These are phyloP conservation scores for Semaprochilodus insignis DNA, from an alignment of 2,797 vertebrate genomes.

Conservation along the genomic window DNA sequence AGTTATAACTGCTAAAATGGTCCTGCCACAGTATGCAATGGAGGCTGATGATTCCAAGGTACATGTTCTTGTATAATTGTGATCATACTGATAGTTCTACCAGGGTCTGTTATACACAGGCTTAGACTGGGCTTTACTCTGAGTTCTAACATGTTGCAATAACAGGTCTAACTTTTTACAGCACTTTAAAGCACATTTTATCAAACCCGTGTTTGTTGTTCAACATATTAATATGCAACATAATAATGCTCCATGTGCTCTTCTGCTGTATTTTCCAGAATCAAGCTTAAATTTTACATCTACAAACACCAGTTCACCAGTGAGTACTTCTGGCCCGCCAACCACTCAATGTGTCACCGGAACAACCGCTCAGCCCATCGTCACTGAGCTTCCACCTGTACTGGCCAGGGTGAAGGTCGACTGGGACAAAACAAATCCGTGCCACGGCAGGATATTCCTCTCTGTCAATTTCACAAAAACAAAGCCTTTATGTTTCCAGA, in stretches of 20 bases:
- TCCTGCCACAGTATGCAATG: too few relatives aligned
- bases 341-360: rapidly evolving
- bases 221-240: not conserved
- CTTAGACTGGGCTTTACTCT: too few relatives aligned
- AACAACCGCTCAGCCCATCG: rapidly evolving
- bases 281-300: rapidly evolving
- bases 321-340: too few relatives aligned
- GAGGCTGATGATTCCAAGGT: too few relatives aligned
- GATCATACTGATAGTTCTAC: too few relatives aligned
- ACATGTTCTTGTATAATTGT: too few relatives aligned
- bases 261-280: constrained; percentile 6
- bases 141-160: too few relatives aligned
- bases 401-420: constrained; percentile 20
- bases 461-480: rapidly evolving
- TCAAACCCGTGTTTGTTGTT: not conserved
- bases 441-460: constrained; percentile 46
- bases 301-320: not conserved
- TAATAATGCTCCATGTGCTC: not conserved
- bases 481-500: not conserved
- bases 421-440: not conserved
- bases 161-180: too few relatives aligned
- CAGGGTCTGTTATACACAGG: not conserved
- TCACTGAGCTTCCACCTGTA: rapidly evolving
- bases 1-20: too few relatives aligned
- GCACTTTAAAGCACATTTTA: not conserved